Base-by-base conservation (phyloP, 2,888 invertebrate species). In the Himalopsyche anomala region DNA sequence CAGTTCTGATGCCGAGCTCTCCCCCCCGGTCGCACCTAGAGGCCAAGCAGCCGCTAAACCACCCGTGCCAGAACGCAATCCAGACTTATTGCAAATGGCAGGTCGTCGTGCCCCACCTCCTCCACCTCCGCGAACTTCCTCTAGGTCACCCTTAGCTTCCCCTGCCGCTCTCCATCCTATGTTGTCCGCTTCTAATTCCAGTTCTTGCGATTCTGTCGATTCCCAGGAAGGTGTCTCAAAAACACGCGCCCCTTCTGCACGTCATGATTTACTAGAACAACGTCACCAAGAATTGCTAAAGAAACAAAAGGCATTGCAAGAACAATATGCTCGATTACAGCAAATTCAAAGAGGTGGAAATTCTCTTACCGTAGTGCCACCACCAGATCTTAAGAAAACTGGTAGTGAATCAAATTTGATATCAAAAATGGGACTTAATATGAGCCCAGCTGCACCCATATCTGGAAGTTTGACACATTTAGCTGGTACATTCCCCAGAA, bases 111-210 rank as follows among this genome's bases (percentile, higher is more conserved):
- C 97, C 80, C 98, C 98, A 9, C 98, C 98, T 28, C 98, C 97
- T n/a, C 97, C 98, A 51, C 98, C 98, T 45, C 98, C 98, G n/a
- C 94, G 98, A 89, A 97, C 97, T 89, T 97, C 97, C 89, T 97
- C 97, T 82, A 96, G 97, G 90, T 97, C 97, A 28, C 98, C 98
- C 0, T 92, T 97, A 89, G 96, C 97, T 40, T 97, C 97, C 81
- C 97, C 98, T 91, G 90, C 91, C 91, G 82, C 91, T 91, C 88
- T 91, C 91, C 89, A 91, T 92, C 90, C 90, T 90, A 82, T 83
- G 17, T 80, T 84, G 4, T 89, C 89, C 40, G 86, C 89, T 55
- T 88, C 89, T 89, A 95, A 95, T 89, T 95, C 95, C 84, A 96
- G 96, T 90, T 95, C 96, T 89, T 96, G 96, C 90, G 96, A 96